A percentile compares a stretch with the other conserved stretches of the same genome.
Conservation (phyloP, 2,113 vertebrate genomes). For the Poeciliopsis occidentalis region DNA sequence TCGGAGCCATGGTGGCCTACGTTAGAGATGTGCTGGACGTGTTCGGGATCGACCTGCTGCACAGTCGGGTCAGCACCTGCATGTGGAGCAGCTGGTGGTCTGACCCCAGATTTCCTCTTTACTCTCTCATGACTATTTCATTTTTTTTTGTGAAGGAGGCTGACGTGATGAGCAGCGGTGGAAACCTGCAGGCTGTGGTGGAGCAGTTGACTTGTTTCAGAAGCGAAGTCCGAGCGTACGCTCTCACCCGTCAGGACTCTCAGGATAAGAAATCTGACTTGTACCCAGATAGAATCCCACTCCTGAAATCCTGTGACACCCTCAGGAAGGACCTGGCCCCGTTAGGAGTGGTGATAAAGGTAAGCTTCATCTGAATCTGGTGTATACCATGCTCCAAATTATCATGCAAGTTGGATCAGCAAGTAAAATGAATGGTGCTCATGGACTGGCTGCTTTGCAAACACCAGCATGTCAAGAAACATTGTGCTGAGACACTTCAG, state of each 20-base stretch:
- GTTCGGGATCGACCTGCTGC: slow-evolving; percentile 83
- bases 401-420: too few relatives aligned
- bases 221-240: slow-evolving; percentile 83
- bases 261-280: slow-evolving; percentile 40
- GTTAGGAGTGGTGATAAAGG: slow-evolving; percentile 89
- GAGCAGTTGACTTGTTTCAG: slow-evolving; percentile 90
- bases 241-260: slow-evolving; percentile 65
- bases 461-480: too few relatives aligned
- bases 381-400: too few relatives aligned
- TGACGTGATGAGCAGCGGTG: slow-evolving; percentile 17
- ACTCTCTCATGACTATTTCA: neutral
- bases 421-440: too few relatives aligned
- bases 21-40: slow-evolving; percentile 84
- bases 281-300: slow-evolving; percentile 79
- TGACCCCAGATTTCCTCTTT: neutral
- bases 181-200: slow-evolving; percentile 78
- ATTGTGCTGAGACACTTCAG: too few relatives aligned
- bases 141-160: slow-evolving; percentile 66
- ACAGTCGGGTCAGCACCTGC: slow-evolving; percentile 78
- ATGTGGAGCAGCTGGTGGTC: neutral
- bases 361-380: slow-evolving; percentile 32
- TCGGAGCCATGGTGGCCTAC: slow-evolving; percentile 86
- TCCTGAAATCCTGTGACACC: slow-evolving; percentile 88
- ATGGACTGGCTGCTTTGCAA: too few relatives aligned
- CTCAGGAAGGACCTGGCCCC: slow-evolving; percentile 84